Percentiles rank a stretch among this genome's conserved stretches.
phyloP scores from a whole-genome alignment of 2,797 vertebrate species.

The Gallinago stenura region DNA sequence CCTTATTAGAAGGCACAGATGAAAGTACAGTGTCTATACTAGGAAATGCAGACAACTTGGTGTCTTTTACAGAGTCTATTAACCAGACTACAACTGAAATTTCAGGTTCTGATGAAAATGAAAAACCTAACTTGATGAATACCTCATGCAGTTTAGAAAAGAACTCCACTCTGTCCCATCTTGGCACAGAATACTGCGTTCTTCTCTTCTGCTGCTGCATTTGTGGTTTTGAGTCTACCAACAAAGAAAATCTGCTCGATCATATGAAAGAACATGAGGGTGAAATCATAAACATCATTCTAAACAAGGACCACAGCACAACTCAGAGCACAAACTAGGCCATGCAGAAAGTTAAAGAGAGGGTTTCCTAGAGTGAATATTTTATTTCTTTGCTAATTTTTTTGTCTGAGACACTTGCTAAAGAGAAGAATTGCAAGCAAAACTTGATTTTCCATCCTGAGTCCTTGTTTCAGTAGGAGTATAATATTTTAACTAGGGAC shows the following conservation, averaged over 20 bases:
- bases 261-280: constrained; percentile 92
- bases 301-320: constrained; percentile 89
- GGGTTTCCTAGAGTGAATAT: background rate
- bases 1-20: constrained; percentile 59
- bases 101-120: constrained; percentile 68
- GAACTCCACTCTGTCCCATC: constrained; percentile 46
- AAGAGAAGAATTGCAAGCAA: constrained; percentile 35
- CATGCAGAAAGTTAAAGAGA: constrained; percentile 7
- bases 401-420: constrained; percentile 48
- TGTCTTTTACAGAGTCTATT: constrained; percentile 67
- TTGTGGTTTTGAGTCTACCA: constrained; percentile 97
- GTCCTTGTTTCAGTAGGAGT: constrained; percentile 50
- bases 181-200: constrained; percentile 89
- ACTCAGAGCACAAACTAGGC: constrained; percentile 70
- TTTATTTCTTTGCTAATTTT: constrained; percentile 41
- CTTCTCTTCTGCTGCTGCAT: constrained; percentile 98
- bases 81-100: constrained; percentile 62
- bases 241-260: constrained; percentile 91
- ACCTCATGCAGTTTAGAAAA: constrained; percentile 75
- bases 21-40: constrained; percentile 58
- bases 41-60: constrained; percentile 60
- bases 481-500: constrained; percentile 24
- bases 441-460: constrained; percentile 37
- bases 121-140: constrained; percentile 71
- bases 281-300: constrained; percentile 97